phyloP scores from a whole-genome alignment of 2,113 vertebrate genomes.

The Sarotherodon lohbergeri region DNA sequence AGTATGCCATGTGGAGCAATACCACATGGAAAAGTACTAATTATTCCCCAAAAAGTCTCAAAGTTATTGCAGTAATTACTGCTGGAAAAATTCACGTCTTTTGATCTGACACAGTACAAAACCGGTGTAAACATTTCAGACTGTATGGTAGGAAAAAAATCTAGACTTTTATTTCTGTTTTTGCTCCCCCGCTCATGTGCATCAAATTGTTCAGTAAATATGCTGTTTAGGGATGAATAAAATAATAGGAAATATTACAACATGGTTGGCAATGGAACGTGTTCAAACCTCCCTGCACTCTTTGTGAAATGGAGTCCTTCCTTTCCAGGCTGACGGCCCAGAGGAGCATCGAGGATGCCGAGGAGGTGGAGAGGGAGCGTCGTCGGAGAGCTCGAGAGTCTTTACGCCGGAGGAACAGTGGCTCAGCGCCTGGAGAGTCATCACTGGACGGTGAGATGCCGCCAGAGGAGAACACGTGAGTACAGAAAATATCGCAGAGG shows the following conservation, averaged over 20 bases:
- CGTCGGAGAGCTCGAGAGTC: constrained; percentile 71
- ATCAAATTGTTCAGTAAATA: background rate
- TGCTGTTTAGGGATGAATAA: background rate
- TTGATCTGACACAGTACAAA: background rate
- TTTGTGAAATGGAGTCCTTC: background rate
- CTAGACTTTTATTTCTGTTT: rapidly evolving
- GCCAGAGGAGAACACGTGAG: constrained; percentile 49
- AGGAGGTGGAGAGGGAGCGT: constrained; percentile 80
- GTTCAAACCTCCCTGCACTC: background rate
- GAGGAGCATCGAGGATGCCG: constrained; percentile 85
- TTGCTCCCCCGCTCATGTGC: background rate
- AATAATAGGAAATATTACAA: rapidly evolving
- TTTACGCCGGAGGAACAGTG: background rate
- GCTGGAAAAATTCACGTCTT: background rate
- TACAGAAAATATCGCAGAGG: background rate
- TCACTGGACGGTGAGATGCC: constrained; percentile 14
- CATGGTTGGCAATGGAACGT: background rate
- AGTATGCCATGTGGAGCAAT: background rate
- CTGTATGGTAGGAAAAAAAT: background rate
- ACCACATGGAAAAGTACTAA: background rate
- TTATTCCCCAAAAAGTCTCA: background rate
- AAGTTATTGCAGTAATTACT: background rate
- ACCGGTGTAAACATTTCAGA: background rate
- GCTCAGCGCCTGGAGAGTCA: constrained; percentile 8
- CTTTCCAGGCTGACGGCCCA: constrained; percentile 80